phyloP scores from a whole-genome alignment of 2,113 vertebrate genomes.

The Cebidichthys violaceus region DNA sequence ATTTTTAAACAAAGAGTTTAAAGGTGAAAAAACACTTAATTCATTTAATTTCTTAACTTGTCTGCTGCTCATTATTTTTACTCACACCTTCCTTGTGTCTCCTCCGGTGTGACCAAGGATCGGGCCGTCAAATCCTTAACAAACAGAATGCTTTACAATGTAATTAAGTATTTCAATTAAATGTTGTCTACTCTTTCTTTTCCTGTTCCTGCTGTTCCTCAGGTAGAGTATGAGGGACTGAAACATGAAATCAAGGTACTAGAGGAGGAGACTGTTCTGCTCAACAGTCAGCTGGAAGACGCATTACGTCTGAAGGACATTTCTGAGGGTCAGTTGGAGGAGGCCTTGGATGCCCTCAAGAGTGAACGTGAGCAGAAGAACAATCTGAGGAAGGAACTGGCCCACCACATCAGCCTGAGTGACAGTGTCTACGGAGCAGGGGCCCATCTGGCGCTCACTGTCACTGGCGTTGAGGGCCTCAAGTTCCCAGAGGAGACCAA shows the following conservation, averaged over 20 bases:
- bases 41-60: neutral
- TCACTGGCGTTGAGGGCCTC: conserved; percentile 92
- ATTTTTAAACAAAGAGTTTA: neutral
- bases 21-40: neutral
- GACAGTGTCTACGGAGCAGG: conserved; percentile 92
- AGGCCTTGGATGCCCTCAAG: conserved; percentile 95
- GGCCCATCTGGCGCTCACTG: conserved; percentile 91
- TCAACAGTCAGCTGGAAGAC: conserved; percentile 98
- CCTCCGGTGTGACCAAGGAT: neutral
- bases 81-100: neutral
- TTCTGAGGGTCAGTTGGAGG: conserved; percentile 93
- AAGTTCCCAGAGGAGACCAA: conserved; percentile 89
- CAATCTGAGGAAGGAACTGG: conserved; percentile 93
- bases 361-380: conserved; percentile 97
- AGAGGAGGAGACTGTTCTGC: conserved; percentile 95
- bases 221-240: conserved; percentile 98
- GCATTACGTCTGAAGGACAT: conserved; percentile 96
- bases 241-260: conserved; percentile 98
- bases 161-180: neutral
- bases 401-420: conserved; percentile 92
- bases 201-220: conserved; percentile 25
- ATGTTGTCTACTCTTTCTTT: neutral
- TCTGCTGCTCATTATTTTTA: neutral
- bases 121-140: neutral
- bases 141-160: neutral